A percentile compares a stretch with the other conserved stretches of the same genome.
Conservation (phyloP, 1,140 invertebrate genomes). For the Leptinotarsa lineolata region DNA sequence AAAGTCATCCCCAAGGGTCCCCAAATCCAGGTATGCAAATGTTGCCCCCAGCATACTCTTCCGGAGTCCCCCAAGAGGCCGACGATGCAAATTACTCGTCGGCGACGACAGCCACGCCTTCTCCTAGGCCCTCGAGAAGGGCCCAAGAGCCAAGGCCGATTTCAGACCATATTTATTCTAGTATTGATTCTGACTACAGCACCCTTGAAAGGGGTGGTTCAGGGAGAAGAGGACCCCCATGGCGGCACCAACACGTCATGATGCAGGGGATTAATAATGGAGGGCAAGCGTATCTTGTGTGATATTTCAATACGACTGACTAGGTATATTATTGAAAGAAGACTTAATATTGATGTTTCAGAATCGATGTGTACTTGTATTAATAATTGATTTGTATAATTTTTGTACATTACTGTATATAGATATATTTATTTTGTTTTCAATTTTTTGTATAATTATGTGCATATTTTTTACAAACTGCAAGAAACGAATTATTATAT, state of each 20-base stretch:
- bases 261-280: slow-evolving; percentile 52
- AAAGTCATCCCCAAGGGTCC: slow-evolving; percentile 54
- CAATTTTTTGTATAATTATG: slow-evolving; percentile 54
- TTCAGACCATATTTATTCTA: slow-evolving; percentile 85
- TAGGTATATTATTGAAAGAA: slow-evolving; percentile 49
- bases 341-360: slow-evolving; percentile 27
- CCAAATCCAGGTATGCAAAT: slow-evolving; percentile 58
- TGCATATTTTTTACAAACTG: slow-evolving; percentile 56
- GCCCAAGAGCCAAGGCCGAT: slow-evolving; percentile 69
- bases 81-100: slow-evolving; percentile 67
- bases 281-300: slow-evolving; percentile 65
- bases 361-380: slow-evolving; percentile 46
- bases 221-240: slow-evolving; percentile 52
- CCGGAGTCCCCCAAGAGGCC: slow-evolving; percentile 56
- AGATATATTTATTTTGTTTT: slow-evolving; percentile 56
- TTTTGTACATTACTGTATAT: slow-evolving; percentile 57
- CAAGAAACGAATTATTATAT: slow-evolving; percentile 49
- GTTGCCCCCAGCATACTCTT: slow-evolving; percentile 60
- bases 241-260: slow-evolving; percentile 55
- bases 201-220: slow-evolving; percentile 62
- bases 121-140: slow-evolving; percentile 64
- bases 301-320: slow-evolving; percentile 56
- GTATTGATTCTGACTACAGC: slow-evolving; percentile 83
- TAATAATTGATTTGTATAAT: slow-evolving; percentile 52
- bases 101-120: slow-evolving; percentile 67